Percentiles rank a stretch among this genome's conserved stretches.
Evolutionary conservation across 2,888 invertebrate genomes (phyloP).

Genomic region (Ecdyonurus torrentis): DNA sequence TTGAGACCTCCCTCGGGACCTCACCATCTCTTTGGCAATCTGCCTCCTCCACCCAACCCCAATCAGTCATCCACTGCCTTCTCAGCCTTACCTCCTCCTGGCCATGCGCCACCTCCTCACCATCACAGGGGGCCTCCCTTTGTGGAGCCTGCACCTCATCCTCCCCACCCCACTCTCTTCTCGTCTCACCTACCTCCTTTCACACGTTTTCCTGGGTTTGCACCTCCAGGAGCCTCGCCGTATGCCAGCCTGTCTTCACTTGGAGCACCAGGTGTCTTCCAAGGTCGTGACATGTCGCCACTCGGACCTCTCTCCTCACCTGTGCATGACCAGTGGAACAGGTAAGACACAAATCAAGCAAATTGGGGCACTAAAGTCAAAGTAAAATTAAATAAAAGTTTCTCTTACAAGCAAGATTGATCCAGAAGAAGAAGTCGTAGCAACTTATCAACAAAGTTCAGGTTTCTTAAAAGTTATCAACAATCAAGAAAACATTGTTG

Average conservation of each 20-base stretch:
- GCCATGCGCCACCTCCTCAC: constrained; percentile 12
- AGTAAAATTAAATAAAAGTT: no score
- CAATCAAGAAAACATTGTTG: no score
- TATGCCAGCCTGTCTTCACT: constrained; percentile 28
- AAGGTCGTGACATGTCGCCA: constrained; percentile 22
- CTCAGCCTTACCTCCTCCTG: constrained; percentile 31
- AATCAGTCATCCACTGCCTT: constrained; percentile 24
- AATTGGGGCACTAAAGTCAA: no score
- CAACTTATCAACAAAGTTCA: no score
- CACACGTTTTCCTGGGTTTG: constrained; percentile 33
- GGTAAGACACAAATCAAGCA: no score
- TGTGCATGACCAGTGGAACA: constrained; percentile 51
- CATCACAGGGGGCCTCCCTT: constrained; percentile 36
- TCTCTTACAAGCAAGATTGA: no score
- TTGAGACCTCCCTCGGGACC: constrained; percentile 48
- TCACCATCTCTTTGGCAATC: constrained; percentile 19
- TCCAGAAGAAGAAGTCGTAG: no score
- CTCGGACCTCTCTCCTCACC: constrained; percentile 24
- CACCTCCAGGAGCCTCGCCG: constrained; percentile 21
- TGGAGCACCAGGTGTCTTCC: constrained; percentile 25
- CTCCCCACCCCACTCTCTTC: constrained; percentile 31
- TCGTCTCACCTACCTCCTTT: constrained; percentile 1
- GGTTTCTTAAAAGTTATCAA: no score
- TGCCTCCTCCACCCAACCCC: constrained; percentile 29
- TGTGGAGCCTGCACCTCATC: constrained; percentile 45